These are phyloP conservation scores for Eupristina koningsbergeri DNA, from an alignment of 1,140 invertebrate species.

Conservation along the genomic window DNA sequence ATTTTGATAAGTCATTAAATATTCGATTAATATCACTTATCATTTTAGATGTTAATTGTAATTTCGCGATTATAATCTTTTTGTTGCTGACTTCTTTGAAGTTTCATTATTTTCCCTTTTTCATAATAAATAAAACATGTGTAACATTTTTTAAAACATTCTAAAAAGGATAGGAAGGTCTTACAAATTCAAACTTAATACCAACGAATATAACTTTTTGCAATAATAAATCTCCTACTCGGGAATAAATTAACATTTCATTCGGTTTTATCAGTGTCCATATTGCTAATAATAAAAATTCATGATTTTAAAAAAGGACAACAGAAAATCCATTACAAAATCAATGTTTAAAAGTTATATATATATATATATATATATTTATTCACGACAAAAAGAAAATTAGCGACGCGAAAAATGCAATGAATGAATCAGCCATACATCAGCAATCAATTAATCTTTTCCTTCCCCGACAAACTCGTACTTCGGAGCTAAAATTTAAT, in stretches of 20 bases:
- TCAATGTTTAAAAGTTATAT: slow-evolving; percentile 17
- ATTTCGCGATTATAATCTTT: neutral
- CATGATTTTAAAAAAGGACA: neutral
- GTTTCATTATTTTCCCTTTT: neutral
- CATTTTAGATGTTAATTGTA: neutral
- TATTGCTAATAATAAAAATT: neutral
- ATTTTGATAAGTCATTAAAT: neutral
- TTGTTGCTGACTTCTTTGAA: neutral
- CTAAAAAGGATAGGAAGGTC: neutral
- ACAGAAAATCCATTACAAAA: slow-evolving; percentile 5
- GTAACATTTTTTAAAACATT: neutral
- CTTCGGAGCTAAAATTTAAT: slow-evolving; percentile 27
- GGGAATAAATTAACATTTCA: slow-evolving; percentile 10
- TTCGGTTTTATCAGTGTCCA: neutral
- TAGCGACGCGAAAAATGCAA: neutral
- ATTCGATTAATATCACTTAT: neutral
- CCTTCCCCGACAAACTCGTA: neutral
- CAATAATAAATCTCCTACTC: neutral
- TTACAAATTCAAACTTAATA: neutral
- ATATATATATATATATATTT: too few species aligned
- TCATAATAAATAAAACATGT: neutral
- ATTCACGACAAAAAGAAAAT: slow-evolving; percentile 9
- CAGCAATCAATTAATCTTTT: slow-evolving; percentile 39
- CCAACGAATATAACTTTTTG: neutral
- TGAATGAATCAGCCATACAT: neutral